Evolutionary conservation across 2,113 vertebrate genomes (phyloP).

Genomic region (Haliaeetus leucogaster): DNA sequence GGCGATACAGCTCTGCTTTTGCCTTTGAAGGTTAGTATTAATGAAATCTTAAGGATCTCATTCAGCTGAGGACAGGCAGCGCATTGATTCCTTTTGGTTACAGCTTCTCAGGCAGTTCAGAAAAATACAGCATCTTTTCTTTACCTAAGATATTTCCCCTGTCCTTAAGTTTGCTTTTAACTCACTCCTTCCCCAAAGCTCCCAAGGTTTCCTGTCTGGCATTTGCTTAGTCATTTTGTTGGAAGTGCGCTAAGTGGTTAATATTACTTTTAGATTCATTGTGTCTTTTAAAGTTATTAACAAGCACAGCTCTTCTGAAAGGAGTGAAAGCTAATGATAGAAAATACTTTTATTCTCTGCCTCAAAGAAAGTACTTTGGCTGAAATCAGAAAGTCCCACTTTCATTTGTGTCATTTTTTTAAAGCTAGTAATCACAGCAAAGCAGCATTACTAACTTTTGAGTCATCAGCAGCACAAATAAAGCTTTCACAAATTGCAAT

Average conservation of each 20-base stretch:
- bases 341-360: background rate
- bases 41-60: background rate
- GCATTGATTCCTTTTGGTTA: fast-evolving
- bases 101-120: background rate
- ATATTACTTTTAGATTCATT: background rate
- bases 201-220: background rate
- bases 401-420: constrained; percentile 32
- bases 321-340: background rate
- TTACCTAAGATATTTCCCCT: background rate
- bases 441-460: constrained; percentile 51
- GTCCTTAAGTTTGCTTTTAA: background rate
- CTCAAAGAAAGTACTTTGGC: background rate
- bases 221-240: background rate
- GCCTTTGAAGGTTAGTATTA: background rate
- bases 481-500: constrained; percentile 42
- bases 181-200: background rate
- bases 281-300: background rate
- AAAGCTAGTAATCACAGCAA: constrained; percentile 1
- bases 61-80: background rate
- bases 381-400: constrained; percentile 31
- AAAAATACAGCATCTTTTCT: background rate
- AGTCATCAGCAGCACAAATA: constrained; percentile 57
- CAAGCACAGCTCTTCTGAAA: background rate
- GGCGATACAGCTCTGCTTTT: too few relatives aligned
- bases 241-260: background rate